Evolutionary conservation across 2,888 invertebrate genomes (phyloP), one percentile per base, ranked within the genome.

Genomic region (Matsumyia berberina): DNA sequence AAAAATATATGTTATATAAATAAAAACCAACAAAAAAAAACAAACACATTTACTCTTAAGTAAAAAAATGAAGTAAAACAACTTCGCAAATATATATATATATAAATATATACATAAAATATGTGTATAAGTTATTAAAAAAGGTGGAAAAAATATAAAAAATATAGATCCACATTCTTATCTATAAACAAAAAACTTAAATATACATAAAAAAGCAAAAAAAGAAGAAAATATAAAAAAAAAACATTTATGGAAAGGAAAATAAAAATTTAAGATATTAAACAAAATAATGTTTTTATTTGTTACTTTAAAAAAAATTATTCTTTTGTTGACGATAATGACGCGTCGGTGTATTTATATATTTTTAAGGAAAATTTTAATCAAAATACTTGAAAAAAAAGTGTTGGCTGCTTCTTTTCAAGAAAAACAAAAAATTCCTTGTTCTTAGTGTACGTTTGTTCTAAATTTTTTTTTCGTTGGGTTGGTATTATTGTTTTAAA

Each of bases 211-310:
- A 83, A 73, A 46, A 46, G 55, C 42, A 53, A 67, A 39, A 53
- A 69, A 55, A 53, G 42, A 69, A 44, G 35, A 64, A 44, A 49
- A 66, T n/a, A 58, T 24, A 53, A 55, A 70, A 39, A 51, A 67
- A 51, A 44, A 70, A 64, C 62, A 70, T 78, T 82, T 70, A 76
- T 80, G 81, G 86, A 81, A 86, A 86, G 70, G 69, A 86, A 86
- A 81, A 80, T 73, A 86, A 87, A 86, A 86, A 62, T 86, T 74
- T 86, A 81, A 86, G 86, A 86, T 86, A 87, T 86, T 87, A 83
- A 80, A 86, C 64, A 69, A 78, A 67, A 76, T 62, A 81, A 81
- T 69, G 74, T 70, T 80, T 77, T 82, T 60, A 49, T 78, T 85
- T 79, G 66, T 64, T 49, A 51, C n/a, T 55, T 60, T 37, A 35